Conservation (phyloP, 2,888 invertebrate genomes). For the Teinopalpus imperialis region DNA sequence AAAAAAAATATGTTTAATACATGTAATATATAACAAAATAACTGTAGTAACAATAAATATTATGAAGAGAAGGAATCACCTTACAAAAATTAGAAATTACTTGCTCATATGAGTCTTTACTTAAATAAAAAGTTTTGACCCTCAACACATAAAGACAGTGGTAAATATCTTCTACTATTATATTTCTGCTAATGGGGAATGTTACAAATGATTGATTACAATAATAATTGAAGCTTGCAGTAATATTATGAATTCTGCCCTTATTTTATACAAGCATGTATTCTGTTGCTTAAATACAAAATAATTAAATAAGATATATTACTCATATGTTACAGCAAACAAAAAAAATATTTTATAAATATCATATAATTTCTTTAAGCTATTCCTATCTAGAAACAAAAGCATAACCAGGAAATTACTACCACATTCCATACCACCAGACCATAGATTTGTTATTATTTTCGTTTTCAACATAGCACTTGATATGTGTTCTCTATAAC, state of each 20-base stretch:
- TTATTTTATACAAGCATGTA: conserved; percentile 16
- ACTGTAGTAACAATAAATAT: too few species aligned
- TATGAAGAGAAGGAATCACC: too few species aligned
- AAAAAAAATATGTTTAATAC: too few species aligned
- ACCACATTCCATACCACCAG: conserved; percentile 3
- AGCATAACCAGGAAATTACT: conserved; percentile 1
- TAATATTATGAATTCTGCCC: conserved; percentile 2
- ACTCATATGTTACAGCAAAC: conserved; percentile 62
- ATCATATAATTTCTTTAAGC: conserved; percentile 45
- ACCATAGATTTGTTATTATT: background rate
- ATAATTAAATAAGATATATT: conserved; percentile 62
- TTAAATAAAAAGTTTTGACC: too few species aligned
- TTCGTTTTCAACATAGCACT: conserved; percentile 23
- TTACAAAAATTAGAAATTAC: too few species aligned
- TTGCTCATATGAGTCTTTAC: too few species aligned
- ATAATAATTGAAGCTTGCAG: conserved; percentile 5
- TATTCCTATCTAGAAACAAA: conserved; percentile 11
- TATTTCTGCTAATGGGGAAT: conserved; percentile 10
- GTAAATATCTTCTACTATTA: background rate
- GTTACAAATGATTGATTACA: conserved; percentile 13
- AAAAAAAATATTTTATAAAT: conserved; percentile 65
- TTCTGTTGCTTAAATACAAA: conserved; percentile 32
- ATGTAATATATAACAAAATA: too few species aligned
- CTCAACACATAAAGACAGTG: background rate
- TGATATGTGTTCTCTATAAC: conserved; percentile 4